Evolutionary conservation across 2,113 vertebrate species (phyloP).

Genomic region (Silurus meridionalis): DNA sequence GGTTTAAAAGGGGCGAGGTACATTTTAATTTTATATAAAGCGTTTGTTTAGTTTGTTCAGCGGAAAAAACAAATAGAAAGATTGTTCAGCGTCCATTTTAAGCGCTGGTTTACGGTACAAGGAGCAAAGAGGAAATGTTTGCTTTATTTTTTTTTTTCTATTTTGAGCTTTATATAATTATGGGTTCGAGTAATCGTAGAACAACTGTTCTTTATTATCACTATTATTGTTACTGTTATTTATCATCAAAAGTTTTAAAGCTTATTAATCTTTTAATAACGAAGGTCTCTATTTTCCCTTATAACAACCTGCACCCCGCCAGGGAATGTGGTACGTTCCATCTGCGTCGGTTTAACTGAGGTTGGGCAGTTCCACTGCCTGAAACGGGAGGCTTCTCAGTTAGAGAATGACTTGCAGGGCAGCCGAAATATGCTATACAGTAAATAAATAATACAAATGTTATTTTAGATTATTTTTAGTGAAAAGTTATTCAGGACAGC

Average conservation of each 20-base stretch:
- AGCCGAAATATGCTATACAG: too few species aligned
- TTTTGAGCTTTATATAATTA: background rate
- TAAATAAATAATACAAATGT: too few species aligned
- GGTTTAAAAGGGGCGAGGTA: too few species aligned
- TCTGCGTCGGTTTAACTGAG: slow-evolving; percentile 12
- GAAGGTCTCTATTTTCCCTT: background rate
- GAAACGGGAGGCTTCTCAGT: background rate
- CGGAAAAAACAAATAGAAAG: background rate
- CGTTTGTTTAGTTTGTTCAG: too few species aligned
- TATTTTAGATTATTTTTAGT: background rate
- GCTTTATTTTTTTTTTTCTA: too few species aligned
- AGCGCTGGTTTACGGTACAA: background rate
- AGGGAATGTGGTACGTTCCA: background rate
- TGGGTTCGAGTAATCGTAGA: background rate
- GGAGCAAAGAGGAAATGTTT: background rate
- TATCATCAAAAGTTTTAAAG: too few species aligned
- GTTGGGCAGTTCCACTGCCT: slow-evolving; percentile 25
- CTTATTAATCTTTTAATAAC: background rate
- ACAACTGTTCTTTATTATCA: background rate
- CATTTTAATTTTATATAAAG: too few species aligned
- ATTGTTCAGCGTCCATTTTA: background rate
- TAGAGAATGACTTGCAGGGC: background rate
- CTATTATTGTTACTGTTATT: background rate
- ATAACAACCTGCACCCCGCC: background rate
- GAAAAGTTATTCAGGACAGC: background rate